Evolutionary conservation across 1,140 invertebrate genomes (phyloP).

Genomic region (Saxidomus purpurata): DNA sequence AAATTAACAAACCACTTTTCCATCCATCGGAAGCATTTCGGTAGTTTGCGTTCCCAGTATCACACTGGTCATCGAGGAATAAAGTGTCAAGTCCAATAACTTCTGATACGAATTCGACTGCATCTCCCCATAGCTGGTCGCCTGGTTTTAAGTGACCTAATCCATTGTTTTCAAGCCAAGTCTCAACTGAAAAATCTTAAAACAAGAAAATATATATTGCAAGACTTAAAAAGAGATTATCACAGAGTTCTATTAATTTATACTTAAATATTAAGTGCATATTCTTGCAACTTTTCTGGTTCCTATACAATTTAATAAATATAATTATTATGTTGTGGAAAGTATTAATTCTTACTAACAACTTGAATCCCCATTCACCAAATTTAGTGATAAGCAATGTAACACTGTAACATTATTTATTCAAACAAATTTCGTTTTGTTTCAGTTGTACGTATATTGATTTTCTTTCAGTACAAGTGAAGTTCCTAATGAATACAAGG

Average conservation of each 20-base stretch:
- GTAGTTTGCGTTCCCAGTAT: not conserved
- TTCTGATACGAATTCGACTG: conserved; percentile 1
- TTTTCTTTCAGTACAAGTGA: too few species aligned
- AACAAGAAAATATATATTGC: not conserved
- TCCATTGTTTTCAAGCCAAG: conserved; percentile 2
- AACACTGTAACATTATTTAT: too few species aligned
- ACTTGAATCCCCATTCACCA: too few species aligned
- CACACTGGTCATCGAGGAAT: not conserved
- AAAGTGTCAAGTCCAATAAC: not conserved
- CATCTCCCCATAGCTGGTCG: conserved; percentile 9
- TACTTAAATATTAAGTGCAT: not conserved
- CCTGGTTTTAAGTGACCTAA: not conserved
- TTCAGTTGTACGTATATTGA: too few species aligned
- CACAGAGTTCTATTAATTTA: not conserved
- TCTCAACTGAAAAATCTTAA: conserved; percentile 14
- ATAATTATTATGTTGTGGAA: not conserved
- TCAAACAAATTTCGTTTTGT: too few species aligned
- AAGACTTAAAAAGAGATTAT: not conserved
- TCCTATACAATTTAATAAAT: not conserved
- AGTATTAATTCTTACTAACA: too few species aligned
- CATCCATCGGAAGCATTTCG: not conserved
- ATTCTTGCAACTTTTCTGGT: not conserved
- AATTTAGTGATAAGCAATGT: too few species aligned
- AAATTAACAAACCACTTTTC: conserved; percentile 22
- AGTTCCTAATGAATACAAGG: too few species aligned